Base-by-base conservation (phyloP, 2,113 vertebrate genomes). In the Barbus barbus region DNA sequence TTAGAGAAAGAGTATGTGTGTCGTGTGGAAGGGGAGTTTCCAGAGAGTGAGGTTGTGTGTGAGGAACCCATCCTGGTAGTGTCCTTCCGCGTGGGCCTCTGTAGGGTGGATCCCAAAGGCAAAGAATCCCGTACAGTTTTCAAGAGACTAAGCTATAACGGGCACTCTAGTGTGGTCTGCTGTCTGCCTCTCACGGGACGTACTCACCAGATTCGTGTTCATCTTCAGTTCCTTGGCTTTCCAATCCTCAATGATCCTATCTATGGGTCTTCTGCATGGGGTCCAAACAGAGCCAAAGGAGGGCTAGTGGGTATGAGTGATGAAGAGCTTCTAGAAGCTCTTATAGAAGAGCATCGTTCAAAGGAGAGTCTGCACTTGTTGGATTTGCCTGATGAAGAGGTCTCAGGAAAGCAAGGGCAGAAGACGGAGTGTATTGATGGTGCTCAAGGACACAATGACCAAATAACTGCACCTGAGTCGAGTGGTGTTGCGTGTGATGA, bases 1-100 rank as follows among this genome's bases (percentile, higher is more conserved):
- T 90, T 99, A 88, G 96, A 97, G 83, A 99, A 99, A 90, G 97
- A 99, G 5, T 99, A 99, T 0, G 91, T 99, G n/a, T 99, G 98
- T 83, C 94, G 98, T 3, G 98, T 99, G 9, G 92, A 93, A 18
- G 98, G 98, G 5, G 94, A 97, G 88, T 99, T 99, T 83, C 97
- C 97, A 0, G 90, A 95, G 0, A 89, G 89, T 0, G 94, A 97
- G 61, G 86, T 97, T 77, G 90, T 94, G 53, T 98, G 97, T 0
- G 96, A 98, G 46, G 96, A 99, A 84, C 97, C 97, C 84, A 97
- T 99, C 83, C 90, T 98, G 87, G 96, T 98, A 0, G 96, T 99
- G 0, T 98, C 98, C 53, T 99, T 98, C 89, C 98, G 97, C 89
- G 95, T 99, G 1, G 98, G 98, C 0, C 92, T 99, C 44, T 98